Conservation (phyloP, 2,888 invertebrate species). For the Dicranocentrus wangi region DNA sequence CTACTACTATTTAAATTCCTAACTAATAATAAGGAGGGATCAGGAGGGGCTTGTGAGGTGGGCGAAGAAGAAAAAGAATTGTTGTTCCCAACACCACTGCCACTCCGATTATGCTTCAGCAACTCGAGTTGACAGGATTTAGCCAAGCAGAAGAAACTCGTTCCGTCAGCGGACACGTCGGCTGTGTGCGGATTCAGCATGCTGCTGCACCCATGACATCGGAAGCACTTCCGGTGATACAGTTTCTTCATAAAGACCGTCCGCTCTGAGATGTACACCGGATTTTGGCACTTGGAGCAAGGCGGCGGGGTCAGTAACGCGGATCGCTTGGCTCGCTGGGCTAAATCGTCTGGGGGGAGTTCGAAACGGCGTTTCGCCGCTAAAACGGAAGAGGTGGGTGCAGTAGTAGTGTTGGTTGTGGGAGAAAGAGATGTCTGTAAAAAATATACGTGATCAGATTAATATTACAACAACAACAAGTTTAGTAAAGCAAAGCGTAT, state of each 20-base stretch:
- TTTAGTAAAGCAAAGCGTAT: constrained; percentile 3
- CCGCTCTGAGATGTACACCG: constrained; percentile 71
- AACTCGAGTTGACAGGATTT: constrained; percentile 68
- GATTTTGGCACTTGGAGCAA: constrained; percentile 70
- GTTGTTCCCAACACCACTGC: constrained; percentile 31
- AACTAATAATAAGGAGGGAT: constrained; percentile 47
- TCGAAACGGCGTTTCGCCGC: constrained; percentile 48
- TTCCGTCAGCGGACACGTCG: constrained; percentile 67
- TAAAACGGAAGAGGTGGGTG: constrained; percentile 40
- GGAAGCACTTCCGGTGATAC: constrained; percentile 71
- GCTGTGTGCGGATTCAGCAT: constrained; percentile 71
- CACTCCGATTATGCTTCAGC: constrained; percentile 53
- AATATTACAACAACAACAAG: neutral
- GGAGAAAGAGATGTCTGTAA: constrained; percentile 23
- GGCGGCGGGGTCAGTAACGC: constrained; percentile 63
- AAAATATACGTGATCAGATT: constrained; percentile 26
- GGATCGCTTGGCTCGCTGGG: constrained; percentile 57
- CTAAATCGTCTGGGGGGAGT: neutral
- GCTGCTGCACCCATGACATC: constrained; percentile 68
- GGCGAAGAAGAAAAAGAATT: constrained; percentile 33
- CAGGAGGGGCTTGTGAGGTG: constrained; percentile 14
- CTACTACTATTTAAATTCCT: constrained; percentile 27
- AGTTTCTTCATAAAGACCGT: constrained; percentile 70
- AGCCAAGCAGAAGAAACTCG: constrained; percentile 67
- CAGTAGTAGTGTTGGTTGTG: constrained; percentile 36